Conservation (phyloP, 1,140 invertebrate species). For the Lerema accius region DNA sequence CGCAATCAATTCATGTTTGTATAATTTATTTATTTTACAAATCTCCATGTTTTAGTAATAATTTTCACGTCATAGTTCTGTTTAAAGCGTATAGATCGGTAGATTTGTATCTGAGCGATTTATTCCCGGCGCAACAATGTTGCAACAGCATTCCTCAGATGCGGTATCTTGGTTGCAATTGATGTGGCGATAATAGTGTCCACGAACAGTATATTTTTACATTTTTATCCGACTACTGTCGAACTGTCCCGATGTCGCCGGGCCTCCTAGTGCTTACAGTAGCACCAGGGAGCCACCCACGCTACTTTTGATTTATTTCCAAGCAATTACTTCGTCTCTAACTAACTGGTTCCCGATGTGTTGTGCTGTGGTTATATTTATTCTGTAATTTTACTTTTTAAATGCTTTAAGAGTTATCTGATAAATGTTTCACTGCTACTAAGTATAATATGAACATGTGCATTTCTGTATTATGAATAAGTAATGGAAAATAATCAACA, state of each 20-base stretch:
- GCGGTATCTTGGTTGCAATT: conserved; percentile 20
- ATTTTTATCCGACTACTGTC: conserved; percentile 31
- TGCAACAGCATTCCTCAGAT: conserved; percentile 20
- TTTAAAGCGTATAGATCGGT: conserved; percentile 1
- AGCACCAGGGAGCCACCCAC: conserved; percentile 17
- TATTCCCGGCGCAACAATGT: conserved; percentile 26
- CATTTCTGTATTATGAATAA: too few species aligned
- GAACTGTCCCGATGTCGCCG: conserved; percentile 11
- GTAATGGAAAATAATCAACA: too few species aligned
- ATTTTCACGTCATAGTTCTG: neutral
- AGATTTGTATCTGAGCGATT: conserved; percentile 23
- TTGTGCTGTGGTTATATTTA: neutral
- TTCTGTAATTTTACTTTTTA: too few species aligned
- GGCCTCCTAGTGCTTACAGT: too few species aligned
- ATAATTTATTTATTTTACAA: too few species aligned
- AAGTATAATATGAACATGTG: too few species aligned
- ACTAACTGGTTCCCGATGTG: neutral
- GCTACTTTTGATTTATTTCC: conserved; percentile 36
- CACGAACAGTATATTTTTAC: conserved; percentile 20
- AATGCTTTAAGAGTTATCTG: too few species aligned
- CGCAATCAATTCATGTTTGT: neutral
- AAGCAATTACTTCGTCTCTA: neutral
- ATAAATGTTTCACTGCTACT: too few species aligned
- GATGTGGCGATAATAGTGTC: conserved; percentile 23
- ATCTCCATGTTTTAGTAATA: too few species aligned